phyloP scores from a whole-genome alignment of 2,888 invertebrate genomes.

The Bursaphelenchus okinawaensis region DNA sequence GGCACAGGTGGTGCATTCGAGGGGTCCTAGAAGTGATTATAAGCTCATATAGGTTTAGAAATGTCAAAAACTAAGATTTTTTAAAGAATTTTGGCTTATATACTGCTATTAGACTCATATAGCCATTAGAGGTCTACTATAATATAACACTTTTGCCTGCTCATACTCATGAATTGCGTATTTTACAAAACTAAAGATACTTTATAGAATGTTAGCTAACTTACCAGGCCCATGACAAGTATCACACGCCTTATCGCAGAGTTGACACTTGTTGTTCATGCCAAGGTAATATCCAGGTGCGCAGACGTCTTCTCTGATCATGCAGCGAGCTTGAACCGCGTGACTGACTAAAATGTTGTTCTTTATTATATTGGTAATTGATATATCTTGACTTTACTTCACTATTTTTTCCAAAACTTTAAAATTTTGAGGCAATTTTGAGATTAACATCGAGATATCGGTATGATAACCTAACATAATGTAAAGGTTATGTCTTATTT shows the following conservation, averaged over 20 bases:
- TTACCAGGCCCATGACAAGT: slow-evolving; percentile 47
- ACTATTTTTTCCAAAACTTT: no score
- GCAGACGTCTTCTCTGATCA: slow-evolving; percentile 48
- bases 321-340: slow-evolving; percentile 50
- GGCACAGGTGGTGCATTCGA: slow-evolving; percentile 50
- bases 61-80: slow-evolving; percentile 2
- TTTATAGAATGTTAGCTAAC: background rate
- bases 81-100: no score
- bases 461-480: no score
- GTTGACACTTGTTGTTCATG: slow-evolving; percentile 38
- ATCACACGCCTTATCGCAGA: slow-evolving; percentile 49
- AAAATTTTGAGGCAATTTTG: no score
- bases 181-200: background rate
- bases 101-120: background rate
- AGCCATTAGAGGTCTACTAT: background rate
- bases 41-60: no score
- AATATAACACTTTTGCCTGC: background rate
- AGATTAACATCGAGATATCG: no score
- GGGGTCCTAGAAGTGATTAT: slow-evolving; percentile 32
- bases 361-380: no score
- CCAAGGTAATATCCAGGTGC: slow-evolving; percentile 48
- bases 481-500: no score
- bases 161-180: no score
- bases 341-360: slow-evolving; percentile 51
- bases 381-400: no score